phyloP scores from a whole-genome alignment of 2,113 vertebrate genomes.

The Oenanthe oenanthe region DNA sequence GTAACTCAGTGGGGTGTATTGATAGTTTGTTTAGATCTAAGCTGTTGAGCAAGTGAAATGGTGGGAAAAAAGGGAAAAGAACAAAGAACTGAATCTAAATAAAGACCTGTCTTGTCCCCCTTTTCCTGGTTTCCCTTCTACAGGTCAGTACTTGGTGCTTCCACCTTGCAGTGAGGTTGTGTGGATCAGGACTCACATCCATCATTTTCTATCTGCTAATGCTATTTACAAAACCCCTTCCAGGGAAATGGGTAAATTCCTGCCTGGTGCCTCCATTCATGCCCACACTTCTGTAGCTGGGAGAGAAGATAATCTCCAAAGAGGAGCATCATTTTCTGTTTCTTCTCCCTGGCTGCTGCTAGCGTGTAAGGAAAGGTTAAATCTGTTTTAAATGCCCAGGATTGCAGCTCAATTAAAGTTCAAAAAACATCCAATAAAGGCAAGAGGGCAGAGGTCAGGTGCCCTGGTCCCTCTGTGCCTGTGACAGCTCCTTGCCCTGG shows the following conservation, averaged over 20 bases:
- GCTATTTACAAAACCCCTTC: neutral
- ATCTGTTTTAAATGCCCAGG: neutral
- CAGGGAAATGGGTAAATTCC: neutral
- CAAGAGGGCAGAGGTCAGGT: neutral
- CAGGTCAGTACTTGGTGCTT: neutral
- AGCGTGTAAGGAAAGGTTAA: neutral
- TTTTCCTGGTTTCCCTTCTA: neutral
- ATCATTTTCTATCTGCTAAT: neutral
- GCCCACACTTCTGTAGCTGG: neutral
- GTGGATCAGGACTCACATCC: neutral
- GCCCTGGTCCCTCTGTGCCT: neutral
- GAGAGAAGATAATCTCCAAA: neutral
- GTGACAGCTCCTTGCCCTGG: neutral
- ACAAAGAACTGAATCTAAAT: neutral
- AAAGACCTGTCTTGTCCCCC: neutral
- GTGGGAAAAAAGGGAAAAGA: neutral
- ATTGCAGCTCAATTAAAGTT: neutral
- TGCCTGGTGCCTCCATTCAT: neutral
- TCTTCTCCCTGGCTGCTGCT: neutral
- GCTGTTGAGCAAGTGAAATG: neutral
- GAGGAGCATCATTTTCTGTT: neutral
- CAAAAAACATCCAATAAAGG: neutral
- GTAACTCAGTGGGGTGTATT: neutral
- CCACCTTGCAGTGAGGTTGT: neutral
- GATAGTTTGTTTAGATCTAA: slow-evolving; percentile 9